Conservation (phyloP, 2,113 vertebrate species). For the Crotalus helleri region DNA sequence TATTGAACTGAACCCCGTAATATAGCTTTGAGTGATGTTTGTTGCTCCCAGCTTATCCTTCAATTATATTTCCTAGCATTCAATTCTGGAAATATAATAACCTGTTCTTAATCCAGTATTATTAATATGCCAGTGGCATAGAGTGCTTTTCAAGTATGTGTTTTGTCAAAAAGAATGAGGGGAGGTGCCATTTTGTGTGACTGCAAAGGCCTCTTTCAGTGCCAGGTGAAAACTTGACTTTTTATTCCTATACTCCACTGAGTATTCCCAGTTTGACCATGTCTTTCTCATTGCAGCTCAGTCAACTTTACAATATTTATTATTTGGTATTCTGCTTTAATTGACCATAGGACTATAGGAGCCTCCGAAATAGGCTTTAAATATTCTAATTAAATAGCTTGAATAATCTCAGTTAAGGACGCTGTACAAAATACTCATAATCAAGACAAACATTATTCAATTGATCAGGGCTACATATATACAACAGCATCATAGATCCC, state of each 20-base stretch:
- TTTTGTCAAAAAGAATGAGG: slow-evolving; percentile 9
- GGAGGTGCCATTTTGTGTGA: not conserved
- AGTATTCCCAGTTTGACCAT: not conserved
- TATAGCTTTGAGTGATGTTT: not conserved
- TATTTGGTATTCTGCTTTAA: not conserved
- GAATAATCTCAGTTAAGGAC: not conserved
- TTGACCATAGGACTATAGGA: not conserved
- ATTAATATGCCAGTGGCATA: slow-evolving; percentile 12
- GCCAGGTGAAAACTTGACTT: not conserved
- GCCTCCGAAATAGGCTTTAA: not conserved
- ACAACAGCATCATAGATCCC: not conserved
- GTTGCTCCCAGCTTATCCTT: not conserved
- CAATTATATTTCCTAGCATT: slow-evolving; percentile 42
- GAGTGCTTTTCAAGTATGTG: not conserved
- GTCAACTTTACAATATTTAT: not conserved
- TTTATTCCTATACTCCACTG: not conserved
- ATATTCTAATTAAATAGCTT: not conserved
- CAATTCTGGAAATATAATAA: not conserved
- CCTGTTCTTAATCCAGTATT: not conserved
- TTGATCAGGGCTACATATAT: not conserved
- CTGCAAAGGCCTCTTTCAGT: not conserved
- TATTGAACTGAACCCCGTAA: slow-evolving; percentile 38
- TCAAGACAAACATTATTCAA: not conserved
- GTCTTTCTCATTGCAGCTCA: not conserved
- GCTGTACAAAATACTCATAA: not conserved